Percentiles rank a stretch among this genome's conserved stretches.
Evolutionary conservation across 2,888 invertebrate genomes (phyloP).

Genomic region (Cataglyphis altisquamis): DNA sequence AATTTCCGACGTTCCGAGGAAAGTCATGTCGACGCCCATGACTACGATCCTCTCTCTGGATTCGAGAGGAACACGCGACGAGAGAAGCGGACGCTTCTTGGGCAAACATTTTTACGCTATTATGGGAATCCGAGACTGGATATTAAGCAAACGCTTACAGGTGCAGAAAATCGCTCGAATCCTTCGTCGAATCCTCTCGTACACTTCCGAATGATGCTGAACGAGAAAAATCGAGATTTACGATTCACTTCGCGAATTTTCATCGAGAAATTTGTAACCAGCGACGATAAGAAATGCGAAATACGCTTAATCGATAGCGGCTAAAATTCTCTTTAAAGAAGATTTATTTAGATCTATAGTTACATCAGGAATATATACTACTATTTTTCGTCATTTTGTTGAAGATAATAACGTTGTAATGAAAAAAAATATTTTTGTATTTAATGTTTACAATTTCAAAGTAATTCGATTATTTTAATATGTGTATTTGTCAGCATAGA

Average conservation of each 20-base stretch:
- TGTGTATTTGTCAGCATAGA: neutral
- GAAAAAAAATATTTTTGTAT: neutral
- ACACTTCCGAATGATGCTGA: neutral
- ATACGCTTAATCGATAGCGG: neutral
- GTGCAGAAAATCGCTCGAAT: constrained; percentile 75
- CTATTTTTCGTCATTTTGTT: neutral
- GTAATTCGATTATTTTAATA: neutral
- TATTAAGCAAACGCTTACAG: constrained; percentile 81
- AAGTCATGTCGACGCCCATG: constrained; percentile 31
- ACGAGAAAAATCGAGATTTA: constrained; percentile 6
- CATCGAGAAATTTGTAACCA: neutral
- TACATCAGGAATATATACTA: neutral
- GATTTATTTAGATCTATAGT: neutral
- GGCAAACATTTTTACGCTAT: constrained; percentile 84
- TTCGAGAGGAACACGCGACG: constrained; percentile 32
- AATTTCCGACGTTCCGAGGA: neutral
- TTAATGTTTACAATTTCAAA: neutral
- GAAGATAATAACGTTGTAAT: neutral
- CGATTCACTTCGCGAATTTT: constrained; percentile 13
- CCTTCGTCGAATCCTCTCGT: constrained; percentile 37
- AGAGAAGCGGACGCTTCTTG: constrained; percentile 72
- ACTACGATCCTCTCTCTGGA: constrained; percentile 9
- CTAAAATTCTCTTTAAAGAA: neutral
- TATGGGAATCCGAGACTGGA: constrained; percentile 81
- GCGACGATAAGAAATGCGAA: neutral